Conservation (phyloP, 2,888 invertebrate genomes). For the Salpingus planirostris region DNA sequence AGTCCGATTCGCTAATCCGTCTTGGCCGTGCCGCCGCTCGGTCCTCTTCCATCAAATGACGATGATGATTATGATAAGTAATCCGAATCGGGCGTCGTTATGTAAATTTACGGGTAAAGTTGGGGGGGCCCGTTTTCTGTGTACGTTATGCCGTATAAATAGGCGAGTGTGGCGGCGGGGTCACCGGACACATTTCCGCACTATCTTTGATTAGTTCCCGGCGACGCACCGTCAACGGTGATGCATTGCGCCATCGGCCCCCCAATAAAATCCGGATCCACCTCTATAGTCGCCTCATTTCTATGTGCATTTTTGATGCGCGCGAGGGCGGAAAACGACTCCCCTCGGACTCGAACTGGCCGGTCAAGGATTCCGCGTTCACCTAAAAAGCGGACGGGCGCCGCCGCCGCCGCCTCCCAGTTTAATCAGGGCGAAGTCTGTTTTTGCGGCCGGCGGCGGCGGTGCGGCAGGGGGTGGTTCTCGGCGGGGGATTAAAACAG, state of each 20-base stretch:
- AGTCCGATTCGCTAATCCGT: no score
- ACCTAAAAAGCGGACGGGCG: no score
- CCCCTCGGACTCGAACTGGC: no score
- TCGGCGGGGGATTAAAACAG: constrained; percentile 34
- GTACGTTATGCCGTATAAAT: constrained; percentile 5
- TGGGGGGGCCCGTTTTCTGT: constrained; percentile 4
- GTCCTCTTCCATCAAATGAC: no score
- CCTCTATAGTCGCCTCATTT: no score
- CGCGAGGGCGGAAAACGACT: no score
- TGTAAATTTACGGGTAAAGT: constrained; percentile 4
- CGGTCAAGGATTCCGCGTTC: no score
- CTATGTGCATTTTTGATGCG: constrained; percentile 41
- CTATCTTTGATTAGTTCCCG: constrained; percentile 34
- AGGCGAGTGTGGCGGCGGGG: constrained; percentile 19
- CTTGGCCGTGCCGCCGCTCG: no score
- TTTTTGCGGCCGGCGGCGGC: constrained; percentile 7
- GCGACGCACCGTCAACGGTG: constrained; percentile 16
- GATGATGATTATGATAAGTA: not conserved
- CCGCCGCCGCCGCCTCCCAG: no score
- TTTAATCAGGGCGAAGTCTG: no score
- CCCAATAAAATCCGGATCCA: no score
- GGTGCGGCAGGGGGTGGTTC: constrained; percentile 7
- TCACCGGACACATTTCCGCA: constrained; percentile 33
- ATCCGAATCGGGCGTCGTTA: not conserved
- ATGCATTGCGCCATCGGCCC: constrained; percentile 26